A percentile compares a stretch with the other conserved stretches of the same genome.
These are phyloP conservation scores for Volucella zonaria DNA, from an alignment of 2,888 invertebrate species.

Conservation along the genomic window DNA sequence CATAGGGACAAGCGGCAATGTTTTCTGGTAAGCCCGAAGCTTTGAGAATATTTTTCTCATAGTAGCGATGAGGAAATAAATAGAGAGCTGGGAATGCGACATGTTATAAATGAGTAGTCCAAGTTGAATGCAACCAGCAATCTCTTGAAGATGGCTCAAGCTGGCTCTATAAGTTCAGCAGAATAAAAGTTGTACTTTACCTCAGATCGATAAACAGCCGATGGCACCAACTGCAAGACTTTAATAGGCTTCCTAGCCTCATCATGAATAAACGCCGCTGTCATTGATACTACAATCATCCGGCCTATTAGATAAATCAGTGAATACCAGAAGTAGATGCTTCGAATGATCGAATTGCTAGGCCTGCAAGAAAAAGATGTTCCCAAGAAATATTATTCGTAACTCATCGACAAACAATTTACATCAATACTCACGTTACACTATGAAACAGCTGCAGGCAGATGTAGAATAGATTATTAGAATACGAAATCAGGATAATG, in stretches of 20 bases:
- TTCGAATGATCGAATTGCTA: slow-evolving; percentile 80
- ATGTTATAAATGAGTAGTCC: too few relatives aligned
- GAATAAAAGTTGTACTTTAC: slow-evolving; percentile 76
- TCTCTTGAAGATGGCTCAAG: too few relatives aligned
- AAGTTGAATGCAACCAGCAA: too few relatives aligned
- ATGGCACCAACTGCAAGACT: slow-evolving; percentile 82
- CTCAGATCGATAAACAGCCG: slow-evolving; percentile 83
- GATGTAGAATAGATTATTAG: slow-evolving; percentile 88
- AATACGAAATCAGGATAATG: slow-evolving; percentile 86
- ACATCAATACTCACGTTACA: slow-evolving; percentile 84
- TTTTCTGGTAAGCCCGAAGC: too few relatives aligned
- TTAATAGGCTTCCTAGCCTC: slow-evolving; percentile 83
- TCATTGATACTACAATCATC: slow-evolving; percentile 83
- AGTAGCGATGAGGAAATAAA: too few relatives aligned
- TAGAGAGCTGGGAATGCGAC: too few relatives aligned
- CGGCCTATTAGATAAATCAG: slow-evolving; percentile 83
- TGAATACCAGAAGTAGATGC: slow-evolving; percentile 83
- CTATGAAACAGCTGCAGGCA: slow-evolving; percentile 88
- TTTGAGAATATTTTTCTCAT: too few relatives aligned
- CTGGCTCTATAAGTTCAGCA: too few relatives aligned
- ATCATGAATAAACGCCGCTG: slow-evolving; percentile 83
- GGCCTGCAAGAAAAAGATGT: slow-evolving; percentile 76
- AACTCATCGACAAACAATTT: too few relatives aligned
- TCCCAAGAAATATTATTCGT: neutral
- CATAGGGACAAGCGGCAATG: too few relatives aligned